Conservation (phyloP, 2,797 vertebrate species). For the Potorous gilbertii region DNA sequence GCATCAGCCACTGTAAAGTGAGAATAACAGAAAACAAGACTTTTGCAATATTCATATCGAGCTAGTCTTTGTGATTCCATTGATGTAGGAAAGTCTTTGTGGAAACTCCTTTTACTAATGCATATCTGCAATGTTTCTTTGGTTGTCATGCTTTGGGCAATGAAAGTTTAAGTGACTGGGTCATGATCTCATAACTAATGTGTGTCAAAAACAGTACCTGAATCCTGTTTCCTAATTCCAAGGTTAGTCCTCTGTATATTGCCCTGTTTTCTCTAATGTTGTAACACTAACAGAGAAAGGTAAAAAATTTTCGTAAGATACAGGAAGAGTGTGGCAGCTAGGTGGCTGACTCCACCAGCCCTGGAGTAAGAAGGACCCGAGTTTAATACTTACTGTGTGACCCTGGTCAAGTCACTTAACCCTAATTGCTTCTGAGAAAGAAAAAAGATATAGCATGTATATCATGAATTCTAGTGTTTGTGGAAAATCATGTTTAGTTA, state of each 20-base stretch:
- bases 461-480: not conserved
- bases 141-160: not conserved
- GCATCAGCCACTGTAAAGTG: not conserved
- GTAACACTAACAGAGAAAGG: not conserved
- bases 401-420: constrained; percentile 31
- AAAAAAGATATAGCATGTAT: too few species aligned
- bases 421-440: not conserved
- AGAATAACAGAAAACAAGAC: not conserved
- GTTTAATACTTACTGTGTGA: constrained; percentile 17
- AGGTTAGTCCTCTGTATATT: not conserved
- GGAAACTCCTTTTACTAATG: not conserved
- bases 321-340: not conserved
- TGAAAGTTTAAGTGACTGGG: not conserved
- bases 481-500: not conserved
- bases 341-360: not conserved
- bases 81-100: not conserved
- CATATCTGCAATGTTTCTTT: not conserved
- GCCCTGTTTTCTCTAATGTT: constrained; percentile 25
- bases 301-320: not conserved
- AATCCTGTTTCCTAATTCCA: not conserved
- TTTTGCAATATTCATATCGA: not conserved
- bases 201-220: constrained; percentile 14
- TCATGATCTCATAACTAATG: not conserved
- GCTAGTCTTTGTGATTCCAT: not conserved
- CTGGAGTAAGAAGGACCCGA: not conserved